Evolutionary conservation across 1,140 invertebrate species (phyloP).

Genomic region (Bombyx mandarina): DNA sequence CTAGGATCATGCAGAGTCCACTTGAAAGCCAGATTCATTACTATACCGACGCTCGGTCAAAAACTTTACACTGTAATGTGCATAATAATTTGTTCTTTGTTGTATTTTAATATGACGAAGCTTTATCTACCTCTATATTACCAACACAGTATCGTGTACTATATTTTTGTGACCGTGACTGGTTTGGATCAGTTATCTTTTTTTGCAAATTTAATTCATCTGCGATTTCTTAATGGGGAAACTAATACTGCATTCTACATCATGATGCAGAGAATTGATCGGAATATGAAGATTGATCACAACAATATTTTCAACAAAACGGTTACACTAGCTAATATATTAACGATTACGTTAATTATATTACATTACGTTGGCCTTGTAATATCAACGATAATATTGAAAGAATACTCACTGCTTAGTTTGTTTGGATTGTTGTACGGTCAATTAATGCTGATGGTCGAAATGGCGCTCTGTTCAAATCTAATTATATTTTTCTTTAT

Average conservation of each 20-base stretch:
- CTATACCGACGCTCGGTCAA: slow-evolving; percentile 25
- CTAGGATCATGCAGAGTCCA: slow-evolving; percentile 32
- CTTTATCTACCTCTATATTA: slow-evolving; percentile 11
- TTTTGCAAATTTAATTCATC: slow-evolving; percentile 25
- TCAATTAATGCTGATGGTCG: slow-evolving; percentile 21
- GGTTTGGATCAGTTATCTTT: slow-evolving; percentile 14
- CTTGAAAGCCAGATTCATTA: slow-evolving; percentile 32
- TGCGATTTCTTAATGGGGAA: slow-evolving; percentile 28
- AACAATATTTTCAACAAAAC: slow-evolving; percentile 16
- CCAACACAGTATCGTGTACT: slow-evolving; percentile 14
- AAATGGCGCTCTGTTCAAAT: slow-evolving; percentile 30
- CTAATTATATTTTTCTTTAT: slow-evolving; percentile 31
- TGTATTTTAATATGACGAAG: slow-evolving; percentile 9
- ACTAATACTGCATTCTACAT: slow-evolving; percentile 33
- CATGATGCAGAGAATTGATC: slow-evolving; percentile 38
- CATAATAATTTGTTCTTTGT: slow-evolving; percentile 8
- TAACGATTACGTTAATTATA: slow-evolving; percentile 8
- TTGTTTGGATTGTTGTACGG: slow-evolving; percentile 15
- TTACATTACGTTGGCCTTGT: not conserved
- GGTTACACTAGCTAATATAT: slow-evolving; percentile 17
- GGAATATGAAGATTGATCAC: slow-evolving; percentile 26
- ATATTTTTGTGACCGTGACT: slow-evolving; percentile 6
- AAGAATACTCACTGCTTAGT: not conserved
- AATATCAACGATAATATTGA: not conserved
- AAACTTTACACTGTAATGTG: slow-evolving; percentile 27